phyloP scores from a whole-genome alignment of 2,113 vertebrate genomes.

The Calidris pygmaea region DNA sequence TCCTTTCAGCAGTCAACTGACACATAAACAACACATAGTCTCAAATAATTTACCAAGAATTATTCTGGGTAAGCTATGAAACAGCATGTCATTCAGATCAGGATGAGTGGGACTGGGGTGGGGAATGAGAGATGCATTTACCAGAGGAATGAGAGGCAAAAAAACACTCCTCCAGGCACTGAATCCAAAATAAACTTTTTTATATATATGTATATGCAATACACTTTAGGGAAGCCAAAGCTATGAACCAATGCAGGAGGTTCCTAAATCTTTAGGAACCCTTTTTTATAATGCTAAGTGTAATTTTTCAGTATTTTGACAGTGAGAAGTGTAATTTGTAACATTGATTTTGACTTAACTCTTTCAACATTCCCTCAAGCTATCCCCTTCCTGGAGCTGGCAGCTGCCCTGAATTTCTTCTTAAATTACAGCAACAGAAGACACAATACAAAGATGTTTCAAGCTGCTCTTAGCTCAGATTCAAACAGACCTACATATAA shows the following conservation, averaged over 20 bases:
- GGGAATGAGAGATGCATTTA: neutral
- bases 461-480: neutral
- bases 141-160: neutral
- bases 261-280: neutral
- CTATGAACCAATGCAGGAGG: neutral
- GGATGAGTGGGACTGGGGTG: neutral
- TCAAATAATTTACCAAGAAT: constrained; percentile 1
- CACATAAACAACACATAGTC: neutral
- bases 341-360: neutral
- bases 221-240: neutral
- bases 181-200: neutral
- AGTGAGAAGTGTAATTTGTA: neutral
- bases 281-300: neutral
- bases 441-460: neutral
- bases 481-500: neutral
- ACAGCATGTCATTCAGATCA: neutral
- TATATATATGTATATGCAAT: neutral
- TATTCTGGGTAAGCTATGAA: neutral
- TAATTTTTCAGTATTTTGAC: neutral
- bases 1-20: neutral
- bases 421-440: neutral
- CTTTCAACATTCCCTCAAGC: neutral
- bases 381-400: neutral
- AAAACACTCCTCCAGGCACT: neutral
- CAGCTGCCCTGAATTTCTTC: neutral